Conservation (phyloP, 1,140 invertebrate genomes). For the Coelopa frigida region DNA sequence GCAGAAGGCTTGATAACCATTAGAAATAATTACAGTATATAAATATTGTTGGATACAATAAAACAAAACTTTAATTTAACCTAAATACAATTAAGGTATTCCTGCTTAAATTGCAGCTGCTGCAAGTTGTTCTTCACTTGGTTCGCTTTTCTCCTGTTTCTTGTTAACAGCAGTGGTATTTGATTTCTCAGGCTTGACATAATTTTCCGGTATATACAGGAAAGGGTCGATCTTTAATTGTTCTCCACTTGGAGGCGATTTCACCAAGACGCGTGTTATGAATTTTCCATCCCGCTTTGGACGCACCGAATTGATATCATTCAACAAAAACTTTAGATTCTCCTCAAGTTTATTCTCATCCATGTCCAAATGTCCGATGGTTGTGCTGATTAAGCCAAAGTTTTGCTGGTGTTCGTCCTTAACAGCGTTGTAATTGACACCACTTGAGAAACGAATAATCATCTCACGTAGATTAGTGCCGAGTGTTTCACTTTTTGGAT, state of each 20-base stretch:
- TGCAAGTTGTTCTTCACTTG: constrained; percentile 1
- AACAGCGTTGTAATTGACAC: constrained; percentile 57
- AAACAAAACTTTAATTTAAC: too few species aligned
- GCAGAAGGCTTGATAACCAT: constrained; percentile 31
- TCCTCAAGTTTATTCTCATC: constrained; percentile 58
- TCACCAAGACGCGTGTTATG: constrained; percentile 52
- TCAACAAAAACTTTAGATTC: constrained; percentile 58
- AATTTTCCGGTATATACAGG: constrained; percentile 47
- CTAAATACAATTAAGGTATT: too few species aligned
- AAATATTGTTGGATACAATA: constrained; percentile 20
- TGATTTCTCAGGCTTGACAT: constrained; percentile 21
- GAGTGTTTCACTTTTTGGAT: constrained; percentile 58
- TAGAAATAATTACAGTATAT: constrained; percentile 16
- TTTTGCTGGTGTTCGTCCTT: constrained; percentile 60
- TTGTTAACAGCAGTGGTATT: not conserved
- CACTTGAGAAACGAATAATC: constrained; percentile 56
- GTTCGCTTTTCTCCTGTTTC: not conserved
- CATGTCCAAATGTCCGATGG: constrained; percentile 66
- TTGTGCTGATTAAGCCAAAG: constrained; percentile 58
- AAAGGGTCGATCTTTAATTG: constrained; percentile 59
- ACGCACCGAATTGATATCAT: constrained; percentile 53
- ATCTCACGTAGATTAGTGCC: constrained; percentile 53
- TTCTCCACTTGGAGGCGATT: constrained; percentile 54
- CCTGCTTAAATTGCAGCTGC: too few species aligned
- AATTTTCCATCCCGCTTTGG: constrained; percentile 59